A percentile compares a stretch with the other conserved stretches of the same genome.
Evolutionary conservation across 2,888 invertebrate species (phyloP).

Genomic region (Nymphalis c-album): DNA sequence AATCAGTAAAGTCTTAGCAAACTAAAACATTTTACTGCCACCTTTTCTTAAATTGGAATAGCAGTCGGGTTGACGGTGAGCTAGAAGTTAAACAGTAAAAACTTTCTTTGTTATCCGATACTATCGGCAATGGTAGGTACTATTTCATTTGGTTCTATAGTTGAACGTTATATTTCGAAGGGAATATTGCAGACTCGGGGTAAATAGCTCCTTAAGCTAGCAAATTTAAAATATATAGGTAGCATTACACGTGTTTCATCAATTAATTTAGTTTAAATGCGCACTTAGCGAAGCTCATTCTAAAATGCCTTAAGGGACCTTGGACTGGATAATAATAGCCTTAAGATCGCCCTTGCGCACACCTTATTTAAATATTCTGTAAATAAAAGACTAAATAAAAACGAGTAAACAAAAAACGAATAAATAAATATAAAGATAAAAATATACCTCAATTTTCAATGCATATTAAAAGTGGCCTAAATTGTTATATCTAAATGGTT

Average conservation of each 20-base stretch:
- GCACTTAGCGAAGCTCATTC: background rate
- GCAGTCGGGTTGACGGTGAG: constrained; percentile 62
- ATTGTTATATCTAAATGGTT: constrained; percentile 2
- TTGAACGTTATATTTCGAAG: constrained; percentile 47
- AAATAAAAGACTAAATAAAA: too few relatives aligned
- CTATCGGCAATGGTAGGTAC: constrained; percentile 65
- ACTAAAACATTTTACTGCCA: constrained; percentile 57
- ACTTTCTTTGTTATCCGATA: constrained; percentile 79
- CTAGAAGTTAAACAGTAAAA: constrained; percentile 73
- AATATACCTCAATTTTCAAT: background rate
- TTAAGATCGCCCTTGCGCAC: background rate
- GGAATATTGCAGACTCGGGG: constrained; percentile 49
- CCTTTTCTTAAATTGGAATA: constrained; percentile 74
- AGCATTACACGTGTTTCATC: background rate
- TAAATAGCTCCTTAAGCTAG: constrained; percentile 38
- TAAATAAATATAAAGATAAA: too few relatives aligned
- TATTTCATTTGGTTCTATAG: constrained; percentile 59
- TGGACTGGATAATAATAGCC: background rate
- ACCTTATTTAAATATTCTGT: background rate
- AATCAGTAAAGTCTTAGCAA: constrained; percentile 33
- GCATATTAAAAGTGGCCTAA: background rate
- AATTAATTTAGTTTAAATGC: too few relatives aligned
- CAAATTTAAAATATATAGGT: background rate
- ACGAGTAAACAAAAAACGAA: too few relatives aligned
- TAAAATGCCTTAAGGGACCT: background rate